A percentile compares a stretch with the other conserved stretches of the same genome.
Evolutionary conservation across 2,113 vertebrate genomes (phyloP).

Genomic region (Vulpes lagopus): DNA sequence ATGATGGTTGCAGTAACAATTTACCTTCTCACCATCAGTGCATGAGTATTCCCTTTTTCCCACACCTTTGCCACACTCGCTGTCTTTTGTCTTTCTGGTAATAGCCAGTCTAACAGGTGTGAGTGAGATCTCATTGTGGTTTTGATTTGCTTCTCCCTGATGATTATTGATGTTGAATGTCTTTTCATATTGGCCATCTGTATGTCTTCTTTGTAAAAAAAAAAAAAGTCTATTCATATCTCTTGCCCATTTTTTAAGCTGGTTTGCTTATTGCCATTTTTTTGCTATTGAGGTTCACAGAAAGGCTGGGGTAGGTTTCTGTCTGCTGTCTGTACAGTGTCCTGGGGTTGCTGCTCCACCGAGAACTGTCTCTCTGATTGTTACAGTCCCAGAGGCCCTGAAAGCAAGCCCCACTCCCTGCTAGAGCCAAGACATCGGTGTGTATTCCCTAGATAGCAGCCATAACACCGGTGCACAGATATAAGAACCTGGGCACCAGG

Average conservation of each 20-base stretch:
- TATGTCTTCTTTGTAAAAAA: not conserved
- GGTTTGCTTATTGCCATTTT: not conserved
- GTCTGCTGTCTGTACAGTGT: not conserved
- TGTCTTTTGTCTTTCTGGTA: not conserved
- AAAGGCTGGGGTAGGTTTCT: not conserved
- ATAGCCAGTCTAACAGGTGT: not conserved
- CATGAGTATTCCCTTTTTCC: not conserved
- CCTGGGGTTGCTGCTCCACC: not conserved
- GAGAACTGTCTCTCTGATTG: not conserved
- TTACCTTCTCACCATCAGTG: not conserved
- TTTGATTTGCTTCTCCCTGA: not conserved
- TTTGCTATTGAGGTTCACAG: not conserved
- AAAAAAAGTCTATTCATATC: not conserved
- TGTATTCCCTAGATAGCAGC: not conserved
- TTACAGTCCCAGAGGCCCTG: not conserved
- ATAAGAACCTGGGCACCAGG: not conserved
- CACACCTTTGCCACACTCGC: not conserved
- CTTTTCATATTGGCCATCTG: not conserved
- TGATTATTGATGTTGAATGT: not conserved
- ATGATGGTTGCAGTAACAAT: not conserved
- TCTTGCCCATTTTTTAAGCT: not conserved
- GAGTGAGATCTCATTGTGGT: not conserved
- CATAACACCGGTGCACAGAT: not conserved
- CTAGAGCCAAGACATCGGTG: not conserved
- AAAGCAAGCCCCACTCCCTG: not conserved